Percentiles rank a stretch among this genome's conserved stretches.
These are phyloP conservation scores for Dasysyrphus albostriatus DNA, from an alignment of 2,888 invertebrate genomes.

Conservation along the genomic window DNA sequence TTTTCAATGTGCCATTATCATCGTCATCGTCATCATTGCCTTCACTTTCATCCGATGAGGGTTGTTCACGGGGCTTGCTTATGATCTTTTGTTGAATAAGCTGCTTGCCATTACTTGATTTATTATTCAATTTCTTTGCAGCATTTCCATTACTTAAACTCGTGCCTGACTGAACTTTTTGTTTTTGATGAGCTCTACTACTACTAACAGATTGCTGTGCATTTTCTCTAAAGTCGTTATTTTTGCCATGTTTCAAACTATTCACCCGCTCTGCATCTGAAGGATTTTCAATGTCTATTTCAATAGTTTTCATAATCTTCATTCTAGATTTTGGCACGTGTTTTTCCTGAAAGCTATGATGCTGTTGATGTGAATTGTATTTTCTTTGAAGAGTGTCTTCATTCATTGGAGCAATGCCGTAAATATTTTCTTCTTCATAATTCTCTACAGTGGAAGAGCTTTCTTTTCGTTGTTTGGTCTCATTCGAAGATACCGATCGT, in stretches of 20 bases:
- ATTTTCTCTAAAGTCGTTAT: slow-evolving; percentile 70
- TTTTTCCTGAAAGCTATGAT: slow-evolving; percentile 73
- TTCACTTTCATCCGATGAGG: slow-evolving; percentile 62
- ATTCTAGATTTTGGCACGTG: slow-evolving; percentile 82
- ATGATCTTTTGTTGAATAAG: slow-evolving; percentile 40
- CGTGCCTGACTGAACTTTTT: slow-evolving; percentile 35
- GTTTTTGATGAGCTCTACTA: slow-evolving; percentile 54
- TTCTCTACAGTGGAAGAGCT: slow-evolving; percentile 81
- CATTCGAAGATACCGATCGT: slow-evolving; percentile 79
- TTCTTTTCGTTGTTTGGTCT: slow-evolving; percentile 80
- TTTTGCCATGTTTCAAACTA: slow-evolving; percentile 80
- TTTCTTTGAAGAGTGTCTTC: slow-evolving; percentile 38
- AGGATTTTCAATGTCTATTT: slow-evolving; percentile 82
- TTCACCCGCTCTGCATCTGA: slow-evolving; percentile 80
- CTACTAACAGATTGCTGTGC: slow-evolving; percentile 1
- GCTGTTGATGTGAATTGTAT: slow-evolving; percentile 29
- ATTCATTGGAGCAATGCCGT: slow-evolving; percentile 77
- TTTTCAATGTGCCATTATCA: slow-evolving; percentile 82
- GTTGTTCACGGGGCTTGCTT: slow-evolving; percentile 36
- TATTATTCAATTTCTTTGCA: slow-evolving; percentile 83
- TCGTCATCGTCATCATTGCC: slow-evolving; percentile 79
- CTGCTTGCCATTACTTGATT: slow-evolving; percentile 40
- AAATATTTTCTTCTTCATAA: slow-evolving; percentile 82
- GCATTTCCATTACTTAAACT: slow-evolving; percentile 77
- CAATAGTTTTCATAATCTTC: slow-evolving; percentile 83